Evolutionary conservation across 2,888 invertebrate species (phyloP), one percentile per base, ranked within the genome.

Genomic region (Corbicula japonica): DNA sequence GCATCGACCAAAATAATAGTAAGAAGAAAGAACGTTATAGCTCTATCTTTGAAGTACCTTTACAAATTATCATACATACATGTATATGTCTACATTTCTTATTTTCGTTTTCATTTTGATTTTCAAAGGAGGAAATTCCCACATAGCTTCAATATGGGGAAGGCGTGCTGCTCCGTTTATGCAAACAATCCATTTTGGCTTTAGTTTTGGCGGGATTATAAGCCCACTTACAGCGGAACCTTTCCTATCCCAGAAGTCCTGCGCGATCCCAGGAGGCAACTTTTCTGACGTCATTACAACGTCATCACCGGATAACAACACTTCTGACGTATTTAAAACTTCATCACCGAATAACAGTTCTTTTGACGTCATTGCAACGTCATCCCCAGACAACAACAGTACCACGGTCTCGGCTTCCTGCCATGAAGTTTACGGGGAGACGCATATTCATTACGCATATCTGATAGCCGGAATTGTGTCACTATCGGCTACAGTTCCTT

Each of bases 141-240:
- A 81, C 41, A 52, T 81, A 3, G 77, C 75, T 15, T 73, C 76
- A 12, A 86, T 89, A 0, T 92, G 92, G 91, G 92, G 91, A 1
- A 71, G 72, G 15, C 80, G 86, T 28, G 93, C 91, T 60, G 92
- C 91, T 0, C 93, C 93, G 10, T 93, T 91, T 80, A 92, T 94
- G 90, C 94, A 94, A 83, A 88, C 91, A 4, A 83, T 94, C 21
- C 94, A 94, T 77, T 94, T 94, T 83, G 88, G 91, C 21, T 94
- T 94, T 82, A 93, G 93, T 38, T 69, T 94, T 44, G 94, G 94
- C 3, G 93, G 93, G 2, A 91, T 93, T 60, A 79, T 94, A 5
- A 91, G 94, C 18, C 94, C 94, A 8, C 79, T 94, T 2, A 85
- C 94, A 23, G 92, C 93, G 12, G 91, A 92, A 52, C 93, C 94